These are phyloP conservation scores for Epinephelus coioides DNA, from an alignment of 2,797 vertebrate species.

Conservation along the genomic window DNA sequence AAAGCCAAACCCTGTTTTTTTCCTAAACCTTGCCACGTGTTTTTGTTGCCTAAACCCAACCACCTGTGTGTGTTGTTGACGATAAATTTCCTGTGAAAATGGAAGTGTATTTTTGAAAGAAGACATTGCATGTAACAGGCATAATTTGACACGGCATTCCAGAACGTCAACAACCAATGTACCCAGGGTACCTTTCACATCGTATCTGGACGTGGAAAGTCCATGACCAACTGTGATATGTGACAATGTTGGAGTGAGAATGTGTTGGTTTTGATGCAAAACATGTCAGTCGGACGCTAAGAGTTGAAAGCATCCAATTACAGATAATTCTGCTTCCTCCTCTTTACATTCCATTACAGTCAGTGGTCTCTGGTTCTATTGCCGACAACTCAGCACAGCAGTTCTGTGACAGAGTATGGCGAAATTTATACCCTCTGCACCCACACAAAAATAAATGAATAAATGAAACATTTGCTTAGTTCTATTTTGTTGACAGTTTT, in stretches of 20 bases:
- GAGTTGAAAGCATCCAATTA: conserved; percentile 13
- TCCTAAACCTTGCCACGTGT: too few species aligned
- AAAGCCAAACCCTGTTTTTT: too few species aligned
- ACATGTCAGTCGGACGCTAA: background rate
- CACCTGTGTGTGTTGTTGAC: too few species aligned
- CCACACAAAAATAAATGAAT: background rate
- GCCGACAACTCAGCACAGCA: background rate
- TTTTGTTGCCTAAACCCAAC: too few species aligned
- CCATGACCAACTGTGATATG: too few species aligned
- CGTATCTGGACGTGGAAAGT: too few species aligned
- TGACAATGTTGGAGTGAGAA: background rate
- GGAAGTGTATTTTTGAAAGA: too few species aligned
- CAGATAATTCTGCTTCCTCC: background rate
- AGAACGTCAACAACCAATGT: too few species aligned
- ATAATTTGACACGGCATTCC: too few species aligned
- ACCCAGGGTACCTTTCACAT: too few species aligned
- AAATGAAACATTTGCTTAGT: background rate
- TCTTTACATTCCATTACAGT: background rate
- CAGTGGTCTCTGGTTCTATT: background rate
- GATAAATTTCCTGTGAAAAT: too few species aligned
- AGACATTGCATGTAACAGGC: too few species aligned
- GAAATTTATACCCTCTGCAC: background rate
- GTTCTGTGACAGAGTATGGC: background rate
- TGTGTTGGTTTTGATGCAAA: background rate
- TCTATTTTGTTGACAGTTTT: background rate